Base-by-base conservation (phyloP, 2,797 vertebrate genomes). In the Ctenosaura bakeri region DNA sequence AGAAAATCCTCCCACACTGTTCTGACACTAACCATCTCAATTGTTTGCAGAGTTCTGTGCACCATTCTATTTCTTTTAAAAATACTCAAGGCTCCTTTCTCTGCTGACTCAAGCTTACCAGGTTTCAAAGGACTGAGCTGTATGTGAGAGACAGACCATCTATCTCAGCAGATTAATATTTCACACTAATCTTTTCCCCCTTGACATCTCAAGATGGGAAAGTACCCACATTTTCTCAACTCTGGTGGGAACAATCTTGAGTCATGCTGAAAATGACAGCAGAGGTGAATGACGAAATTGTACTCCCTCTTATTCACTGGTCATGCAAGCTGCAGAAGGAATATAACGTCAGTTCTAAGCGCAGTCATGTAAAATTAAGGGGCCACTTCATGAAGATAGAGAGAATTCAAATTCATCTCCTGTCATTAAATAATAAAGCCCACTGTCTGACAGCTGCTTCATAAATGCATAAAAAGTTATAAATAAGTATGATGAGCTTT, bases 311-410 rank as follows among this genome's bases (percentile, higher is more conserved):
- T 54, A 87, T 18, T 89, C 1, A 56, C 82, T 74, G 59, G 4
- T 89, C 29, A 0, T 20, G 38, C 24, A 69, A 85, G 78, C 86
- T 82, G 74, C 7, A 6, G 14, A 0, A 10, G 66, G 73, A 86
- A 79, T 87, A 83, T 54, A 35, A 83, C 0, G 29, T 79, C 73
- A 87, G 29, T 24, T 83, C 62, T 87, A 77, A 59, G 20, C 24
- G 78, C 4, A 59, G 35, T 20, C 6, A 54, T 35, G 84, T 74
- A 79, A 90, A 94, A 87, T 91, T 94, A 89, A 77, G 86, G 1
- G 77, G 84, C 74, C 66, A 46, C 59, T 2, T 91, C 83, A 22
- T 1, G 24, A 86, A 88, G 87, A 20, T 92, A 83, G 1, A 9
- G 78, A 6, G 2, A 18, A 81, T 56, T 35, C 0, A 0, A 89